Conservation (phyloP, 1,140 invertebrate genomes). For the Chironomus striatipennis region DNA sequence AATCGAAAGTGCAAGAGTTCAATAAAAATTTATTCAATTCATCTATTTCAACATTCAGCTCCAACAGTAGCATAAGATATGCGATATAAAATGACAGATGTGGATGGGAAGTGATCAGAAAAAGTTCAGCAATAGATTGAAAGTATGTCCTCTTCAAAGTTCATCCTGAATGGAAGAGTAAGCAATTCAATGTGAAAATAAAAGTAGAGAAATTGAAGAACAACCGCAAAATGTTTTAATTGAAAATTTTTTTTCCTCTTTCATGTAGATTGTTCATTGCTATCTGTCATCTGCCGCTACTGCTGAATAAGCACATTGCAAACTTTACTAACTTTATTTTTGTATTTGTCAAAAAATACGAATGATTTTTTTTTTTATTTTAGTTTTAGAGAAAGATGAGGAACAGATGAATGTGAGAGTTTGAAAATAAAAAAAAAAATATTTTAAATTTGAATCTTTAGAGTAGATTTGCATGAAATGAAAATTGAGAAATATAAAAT, state of each 20-base stretch:
- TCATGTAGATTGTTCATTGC: neutral
- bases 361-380: too few species aligned
- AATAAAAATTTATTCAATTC: neutral
- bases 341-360: neutral
- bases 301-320: constrained; percentile 6
- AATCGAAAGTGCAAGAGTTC: neutral
- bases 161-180: too few species aligned
- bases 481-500: too few species aligned
- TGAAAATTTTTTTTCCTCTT: constrained; percentile 5
- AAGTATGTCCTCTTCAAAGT: too few species aligned
- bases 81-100: too few species aligned
- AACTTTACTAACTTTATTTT: constrained; percentile 9
- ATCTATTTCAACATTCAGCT: neutral
- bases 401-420: too few species aligned
- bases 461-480: too few species aligned
- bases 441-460: too few species aligned
- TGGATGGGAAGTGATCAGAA: too few species aligned
- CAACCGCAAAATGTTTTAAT: constrained; percentile 22
- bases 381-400: too few species aligned
- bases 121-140: too few species aligned
- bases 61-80: neutral
- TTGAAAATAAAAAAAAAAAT: too few species aligned
- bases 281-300: constrained; percentile 11
- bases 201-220: neutral
- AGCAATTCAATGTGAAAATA: constrained; percentile 1